A percentile compares a stretch with the other conserved stretches of the same genome.
Conservation (phyloP, 2,888 invertebrate species). For the Dolichopus griseipennis region DNA sequence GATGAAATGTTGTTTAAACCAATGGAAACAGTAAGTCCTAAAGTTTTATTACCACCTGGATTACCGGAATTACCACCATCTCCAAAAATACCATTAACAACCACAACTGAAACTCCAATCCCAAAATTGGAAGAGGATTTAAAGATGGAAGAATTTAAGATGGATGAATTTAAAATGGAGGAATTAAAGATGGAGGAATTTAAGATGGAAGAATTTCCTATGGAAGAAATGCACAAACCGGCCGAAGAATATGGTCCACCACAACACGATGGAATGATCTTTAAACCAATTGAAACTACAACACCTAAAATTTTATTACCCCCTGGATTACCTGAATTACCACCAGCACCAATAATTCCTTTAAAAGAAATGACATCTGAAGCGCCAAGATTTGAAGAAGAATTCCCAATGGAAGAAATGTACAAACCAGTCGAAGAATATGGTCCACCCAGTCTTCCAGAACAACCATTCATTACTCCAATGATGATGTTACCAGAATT, state of each 20-base stretch:
- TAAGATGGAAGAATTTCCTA: not conserved
- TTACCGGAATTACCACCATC: conserved; percentile 5
- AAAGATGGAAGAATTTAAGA: not conserved
- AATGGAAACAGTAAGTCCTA: not conserved
- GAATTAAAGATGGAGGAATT: too few relatives aligned
- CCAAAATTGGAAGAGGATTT: not conserved
- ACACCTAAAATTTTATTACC: not conserved
- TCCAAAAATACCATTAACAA: not conserved
- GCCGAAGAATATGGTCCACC: not conserved
- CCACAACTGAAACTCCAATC: too few relatives aligned
- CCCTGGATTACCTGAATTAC: conserved; percentile 5
- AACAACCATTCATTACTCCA: not conserved
- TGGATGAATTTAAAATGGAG: not conserved
- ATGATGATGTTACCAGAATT: not conserved
- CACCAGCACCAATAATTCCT: conserved; percentile 8
- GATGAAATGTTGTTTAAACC: too few relatives aligned
- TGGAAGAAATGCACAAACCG: not conserved
- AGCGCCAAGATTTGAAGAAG: not conserved
- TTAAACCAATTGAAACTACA: not conserved
- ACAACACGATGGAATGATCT: not conserved
- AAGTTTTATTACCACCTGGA: not conserved
- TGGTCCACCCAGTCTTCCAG: not conserved
- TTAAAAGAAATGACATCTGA: not conserved
- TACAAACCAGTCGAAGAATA: not conserved
- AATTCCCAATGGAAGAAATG: not conserved